Percentiles rank a stretch among this genome's conserved stretches.
phyloP scores from a whole-genome alignment of 2,797 vertebrate genomes.

The Vespertilio murinus region DNA sequence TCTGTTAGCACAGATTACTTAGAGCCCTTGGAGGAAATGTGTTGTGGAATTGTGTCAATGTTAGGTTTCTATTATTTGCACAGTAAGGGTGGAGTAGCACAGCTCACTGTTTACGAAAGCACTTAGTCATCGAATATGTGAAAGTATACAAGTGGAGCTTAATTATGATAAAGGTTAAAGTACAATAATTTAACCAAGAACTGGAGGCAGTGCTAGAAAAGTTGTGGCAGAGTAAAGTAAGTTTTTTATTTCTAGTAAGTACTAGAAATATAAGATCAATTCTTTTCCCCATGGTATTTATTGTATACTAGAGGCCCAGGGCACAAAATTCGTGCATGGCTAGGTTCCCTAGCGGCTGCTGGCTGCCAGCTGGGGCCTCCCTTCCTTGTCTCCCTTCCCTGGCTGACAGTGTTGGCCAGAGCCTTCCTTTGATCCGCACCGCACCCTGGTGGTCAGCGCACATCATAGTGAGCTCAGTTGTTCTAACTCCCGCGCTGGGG shows the following conservation, averaged over 20 bases:
- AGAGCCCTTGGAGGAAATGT: slow-evolving; percentile 6
- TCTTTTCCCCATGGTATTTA: background rate
- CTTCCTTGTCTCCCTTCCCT: no score
- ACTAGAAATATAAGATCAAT: background rate
- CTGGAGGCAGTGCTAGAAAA: background rate
- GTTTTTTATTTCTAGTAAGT: background rate
- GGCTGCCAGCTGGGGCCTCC: no score
- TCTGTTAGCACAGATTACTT: background rate
- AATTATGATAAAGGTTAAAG: slow-evolving; percentile 53
- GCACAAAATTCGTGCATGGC: no score
- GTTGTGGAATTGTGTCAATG: background rate
- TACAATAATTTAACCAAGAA: slow-evolving; percentile 29
- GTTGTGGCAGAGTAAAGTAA: background rate
- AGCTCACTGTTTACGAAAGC: slow-evolving; percentile 39
- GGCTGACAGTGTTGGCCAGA: no score
- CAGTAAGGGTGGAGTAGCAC: slow-evolving; percentile 40
- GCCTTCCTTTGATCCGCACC: no score
- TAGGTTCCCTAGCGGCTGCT: no score
- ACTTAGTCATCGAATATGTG: background rate
- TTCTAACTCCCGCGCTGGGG: no score
- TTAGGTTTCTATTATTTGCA: slow-evolving; percentile 40
- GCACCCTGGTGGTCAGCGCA: no score
- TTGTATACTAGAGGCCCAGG: background rate
- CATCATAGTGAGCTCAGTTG: no score
- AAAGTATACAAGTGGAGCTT: background rate